phyloP scores from a whole-genome alignment of 2,797 vertebrate genomes.

The Sphaeramia orbicularis region DNA sequence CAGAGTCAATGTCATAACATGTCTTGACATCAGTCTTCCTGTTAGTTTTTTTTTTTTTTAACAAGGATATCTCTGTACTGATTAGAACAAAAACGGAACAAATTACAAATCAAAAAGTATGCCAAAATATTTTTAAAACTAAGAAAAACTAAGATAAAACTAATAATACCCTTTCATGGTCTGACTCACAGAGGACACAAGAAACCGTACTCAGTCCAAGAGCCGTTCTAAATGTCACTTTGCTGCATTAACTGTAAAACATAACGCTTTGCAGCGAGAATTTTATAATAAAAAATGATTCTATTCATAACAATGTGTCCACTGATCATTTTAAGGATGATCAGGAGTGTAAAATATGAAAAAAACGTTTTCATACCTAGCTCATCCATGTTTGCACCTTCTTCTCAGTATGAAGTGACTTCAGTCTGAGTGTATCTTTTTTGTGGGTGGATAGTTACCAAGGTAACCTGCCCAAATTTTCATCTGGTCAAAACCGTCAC shows the following conservation, averaged over 20 bases:
- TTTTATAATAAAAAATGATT: neutral
- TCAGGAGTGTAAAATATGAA: constrained; percentile 7
- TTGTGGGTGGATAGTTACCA: constrained; percentile 37
- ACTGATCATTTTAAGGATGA: neutral
- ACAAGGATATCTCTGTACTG: too few relatives aligned
- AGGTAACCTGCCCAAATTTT: constrained; percentile 28
- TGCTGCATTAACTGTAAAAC: neutral
- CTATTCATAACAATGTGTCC: neutral
- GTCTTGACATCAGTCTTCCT: too few relatives aligned
- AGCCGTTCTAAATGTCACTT: neutral
- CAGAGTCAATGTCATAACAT: too few relatives aligned
- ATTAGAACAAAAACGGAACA: too few relatives aligned
- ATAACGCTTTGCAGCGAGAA: neutral
- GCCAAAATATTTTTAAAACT: neutral
- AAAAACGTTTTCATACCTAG: constrained; percentile 74
- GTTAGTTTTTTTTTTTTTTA: too few relatives aligned
- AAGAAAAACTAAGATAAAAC: neutral
- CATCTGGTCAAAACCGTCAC: constrained; percentile 40
- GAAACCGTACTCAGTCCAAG: neutral
- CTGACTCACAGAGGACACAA: neutral
- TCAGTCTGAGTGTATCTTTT: constrained; percentile 2
- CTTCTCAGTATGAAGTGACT: constrained; percentile 14
- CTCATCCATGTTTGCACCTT: constrained; percentile 75
- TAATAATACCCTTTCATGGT: neutral
- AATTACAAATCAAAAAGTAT: too few relatives aligned